phyloP scores from a whole-genome alignment of 2,888 invertebrate species.

The Hypomecis atomaria region DNA sequence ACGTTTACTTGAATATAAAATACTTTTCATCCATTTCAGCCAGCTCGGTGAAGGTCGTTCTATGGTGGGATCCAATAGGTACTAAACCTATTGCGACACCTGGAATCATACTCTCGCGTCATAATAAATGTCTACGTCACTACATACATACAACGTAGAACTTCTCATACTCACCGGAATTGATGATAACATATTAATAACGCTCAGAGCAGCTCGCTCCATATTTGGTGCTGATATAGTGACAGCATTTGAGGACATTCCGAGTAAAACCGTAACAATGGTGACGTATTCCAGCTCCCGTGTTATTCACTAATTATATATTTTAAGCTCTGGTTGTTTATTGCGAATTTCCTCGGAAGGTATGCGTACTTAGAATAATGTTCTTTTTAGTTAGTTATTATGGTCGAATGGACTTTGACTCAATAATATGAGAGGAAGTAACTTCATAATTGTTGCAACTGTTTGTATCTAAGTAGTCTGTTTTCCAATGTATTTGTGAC shows the following conservation, averaged over 20 bases:
- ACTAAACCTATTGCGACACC: no score
- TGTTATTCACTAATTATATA: not conserved
- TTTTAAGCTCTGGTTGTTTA: not conserved
- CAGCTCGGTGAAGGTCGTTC: no score
- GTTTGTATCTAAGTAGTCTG: no score
- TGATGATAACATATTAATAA: not conserved
- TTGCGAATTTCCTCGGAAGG: constrained; percentile 7
- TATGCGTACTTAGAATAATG: not conserved
- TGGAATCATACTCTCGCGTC: no score
- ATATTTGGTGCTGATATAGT: constrained; percentile 10
- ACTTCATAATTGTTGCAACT: no score
- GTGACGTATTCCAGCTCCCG: constrained; percentile 4
- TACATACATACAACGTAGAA: not conserved
- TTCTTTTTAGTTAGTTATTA: not conserved
- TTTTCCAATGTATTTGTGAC: no score
- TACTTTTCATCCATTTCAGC: no score
- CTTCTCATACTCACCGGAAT: not conserved
- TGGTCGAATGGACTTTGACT: no score
- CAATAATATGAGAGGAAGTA: no score
- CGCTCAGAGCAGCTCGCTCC: not conserved
- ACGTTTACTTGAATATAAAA: no score
- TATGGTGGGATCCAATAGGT: no score
- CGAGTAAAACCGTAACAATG: not conserved
- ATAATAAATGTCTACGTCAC: no score
- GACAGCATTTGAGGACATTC: constrained; percentile 2